Base-by-base conservation (phyloP, 2,888 invertebrate species). In the Philopedon plagiatum region DNA sequence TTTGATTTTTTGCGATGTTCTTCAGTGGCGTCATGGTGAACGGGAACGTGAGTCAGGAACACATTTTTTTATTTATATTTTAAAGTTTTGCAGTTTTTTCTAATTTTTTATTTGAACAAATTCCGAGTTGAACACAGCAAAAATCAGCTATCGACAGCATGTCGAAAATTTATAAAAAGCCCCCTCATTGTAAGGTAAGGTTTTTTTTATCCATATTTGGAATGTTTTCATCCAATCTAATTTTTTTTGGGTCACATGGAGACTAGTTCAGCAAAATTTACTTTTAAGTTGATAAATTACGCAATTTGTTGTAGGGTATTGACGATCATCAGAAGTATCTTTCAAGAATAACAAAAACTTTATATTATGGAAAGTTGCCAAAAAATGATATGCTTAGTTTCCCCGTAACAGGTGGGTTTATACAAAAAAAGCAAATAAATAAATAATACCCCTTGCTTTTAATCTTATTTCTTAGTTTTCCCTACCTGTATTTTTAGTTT, bases 321-420 rank as follows among this genome's bases (percentile, higher is more conserved):
- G 66, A 67, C 32, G 90, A 92, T 81, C 94, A 96, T 83, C 90
- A 91, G 73, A 91, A 92, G 79, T 94, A 96, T 81, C 87, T 95
- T 76, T 90, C 92, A 79, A 89, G 97, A 78, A 93, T 98, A 79
- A 91, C 92, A 15, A 96, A 97, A 85, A 93, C 96, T 1, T 87
- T 98, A 60, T 96, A 97, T 84, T 98, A 95, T 86, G 95, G 96
- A 69, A 90, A 91, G 82, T 87, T 93, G 74, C 92, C 93, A n/a
- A 87, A 87, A 66, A 89, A 91, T 73, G 92, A 91, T 76, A 88
- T 93, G 75, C 88, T 94, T 76, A 92, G 93, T 82, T 86, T 95
- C 74, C 92, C 94, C 72, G 89, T 96, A 79, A 91, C 95, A 88
- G 94, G 95, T 95, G 85, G 85, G 87, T 73, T 9, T 37, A 15